These are phyloP conservation scores for Porites australiensis DNA, from an alignment of 64 coral and sea anemone genomes.

Conservation along the genomic window DNA sequence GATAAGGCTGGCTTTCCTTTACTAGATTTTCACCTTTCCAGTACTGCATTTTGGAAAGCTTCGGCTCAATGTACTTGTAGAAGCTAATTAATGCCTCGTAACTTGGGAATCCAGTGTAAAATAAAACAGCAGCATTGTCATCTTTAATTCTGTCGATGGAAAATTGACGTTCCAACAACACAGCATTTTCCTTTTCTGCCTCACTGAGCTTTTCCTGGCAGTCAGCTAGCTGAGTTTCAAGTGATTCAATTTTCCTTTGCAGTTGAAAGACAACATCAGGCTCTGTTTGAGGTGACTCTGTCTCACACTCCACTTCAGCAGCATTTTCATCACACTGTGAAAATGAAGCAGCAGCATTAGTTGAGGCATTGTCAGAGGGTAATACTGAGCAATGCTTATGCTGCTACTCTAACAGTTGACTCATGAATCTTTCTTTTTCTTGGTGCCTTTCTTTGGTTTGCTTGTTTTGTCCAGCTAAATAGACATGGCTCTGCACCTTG, in stretches of 20 bases:
- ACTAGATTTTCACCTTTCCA: conserved; percentile 30
- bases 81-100: conserved; percentile 18
- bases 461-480: conserved; percentile 6
- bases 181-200: conserved; percentile 39
- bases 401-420: conserved; percentile 20
- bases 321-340: conserved; percentile 17
- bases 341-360: conserved; percentile 10
- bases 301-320: conserved; percentile 12
- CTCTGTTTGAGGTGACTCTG: conserved; percentile 13
- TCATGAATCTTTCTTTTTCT: conserved; percentile 15
- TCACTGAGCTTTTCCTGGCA: conserved; percentile 43
- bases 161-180: conserved; percentile 17
- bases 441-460: conserved; percentile 21
- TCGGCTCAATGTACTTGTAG: neutral
- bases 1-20: conserved; percentile 14
- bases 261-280: neutral
- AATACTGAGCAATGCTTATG: conserved; percentile 22
- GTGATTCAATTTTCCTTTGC: conserved; percentile 32
- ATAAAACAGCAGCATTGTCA: conserved; percentile 19
- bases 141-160: conserved; percentile 11
- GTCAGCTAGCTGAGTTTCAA: conserved; percentile 35
- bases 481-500: conserved; percentile 16
- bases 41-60: conserved; percentile 38
- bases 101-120: conserved; percentile 21
- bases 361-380: conserved; percentile 7